Base-by-base conservation (phyloP, 2,888 invertebrate species). In the Euplexia lucipara region DNA sequence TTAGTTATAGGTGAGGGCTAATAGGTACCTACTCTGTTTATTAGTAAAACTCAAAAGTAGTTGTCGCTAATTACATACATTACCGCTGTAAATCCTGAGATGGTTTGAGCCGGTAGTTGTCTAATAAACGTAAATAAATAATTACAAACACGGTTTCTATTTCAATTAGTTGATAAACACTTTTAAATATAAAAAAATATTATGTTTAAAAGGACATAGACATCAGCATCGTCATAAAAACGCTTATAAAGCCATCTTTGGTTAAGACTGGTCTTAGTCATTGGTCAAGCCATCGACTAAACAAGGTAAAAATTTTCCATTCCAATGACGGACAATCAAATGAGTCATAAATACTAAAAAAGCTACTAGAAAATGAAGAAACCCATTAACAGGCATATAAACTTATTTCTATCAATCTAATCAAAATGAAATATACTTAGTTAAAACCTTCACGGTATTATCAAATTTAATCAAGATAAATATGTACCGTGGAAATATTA, bases 401-500 rank as follows among this genome's bases (percentile, higher is more conserved):
- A 48, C 26, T 42, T 73, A 53, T 73, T 39, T n/a, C 41, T 39
- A 68, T 74, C 18, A 64, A 64, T 72, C 53, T 66, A 34, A 67
- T 67, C 32, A 42, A 41, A 53, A 42, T 49, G 53, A 58, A 62
- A 62, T 49, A 8, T 35, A n/a, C n/a, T n/a, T n/a, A 62, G n/a
- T 44, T 61, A 48, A 58, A 58, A 51, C 45, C 51, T 68, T 66
- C 54, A 79, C 68, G 65, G 67, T n/a, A 56, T 58, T 53, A 67
- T 59, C 53, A 61, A 10, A 16, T 45, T 10, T 35, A 22, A 51
- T 53, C 35, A 75, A 59, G 58, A 70, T 70, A 66, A 68, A 65
- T 75, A 71, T 52, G 41, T 56, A 54, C 26, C 54, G 26, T 71
- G 65, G 54, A 74, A 58, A 57, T 58, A 68, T 72, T 66, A 70